These are phyloP conservation scores for Jacana jacana DNA, from an alignment of 2,113 vertebrate genomes.

Conservation along the genomic window DNA sequence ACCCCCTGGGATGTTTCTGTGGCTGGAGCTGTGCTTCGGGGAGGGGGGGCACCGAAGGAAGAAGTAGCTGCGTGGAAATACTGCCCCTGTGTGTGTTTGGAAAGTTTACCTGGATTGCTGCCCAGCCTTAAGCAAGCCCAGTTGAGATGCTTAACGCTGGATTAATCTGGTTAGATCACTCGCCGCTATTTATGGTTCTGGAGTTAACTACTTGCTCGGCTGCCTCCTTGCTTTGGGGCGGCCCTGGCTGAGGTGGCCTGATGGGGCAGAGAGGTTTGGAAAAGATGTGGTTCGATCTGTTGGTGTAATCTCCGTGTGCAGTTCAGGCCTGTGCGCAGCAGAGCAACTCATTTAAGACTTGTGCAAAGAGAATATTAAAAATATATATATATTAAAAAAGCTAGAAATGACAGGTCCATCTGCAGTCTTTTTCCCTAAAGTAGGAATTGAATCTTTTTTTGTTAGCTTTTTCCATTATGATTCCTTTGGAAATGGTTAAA, in stretches of 20 bases:
- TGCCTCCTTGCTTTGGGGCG: not conserved
- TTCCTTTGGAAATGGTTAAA: not conserved
- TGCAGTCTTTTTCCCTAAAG: not conserved
- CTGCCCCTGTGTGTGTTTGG: not conserved
- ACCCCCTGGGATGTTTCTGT: not conserved
- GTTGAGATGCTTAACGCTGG: not conserved
- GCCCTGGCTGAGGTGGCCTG: not conserved
- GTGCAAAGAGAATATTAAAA: not conserved
- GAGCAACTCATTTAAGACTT: not conserved
- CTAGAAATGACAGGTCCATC: not conserved
- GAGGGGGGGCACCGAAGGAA: not conserved
- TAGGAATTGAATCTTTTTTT: not conserved
- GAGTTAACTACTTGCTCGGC: not conserved
- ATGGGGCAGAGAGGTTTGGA: not conserved
- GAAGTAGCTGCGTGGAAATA: not conserved
- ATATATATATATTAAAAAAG: too few species aligned
- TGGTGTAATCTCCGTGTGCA: not conserved
- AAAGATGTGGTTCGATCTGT: not conserved
- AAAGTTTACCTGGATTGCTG: not conserved
- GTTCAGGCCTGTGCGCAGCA: not conserved
- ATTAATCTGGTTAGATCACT: conserved; percentile 29
- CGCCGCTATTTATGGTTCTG: conserved; percentile 27
- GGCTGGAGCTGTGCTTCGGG: not conserved
- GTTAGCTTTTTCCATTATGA: not conserved
- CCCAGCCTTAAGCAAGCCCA: not conserved